Conservation (phyloP, 2,113 vertebrate species). For the Mastomys coucha region DNA sequence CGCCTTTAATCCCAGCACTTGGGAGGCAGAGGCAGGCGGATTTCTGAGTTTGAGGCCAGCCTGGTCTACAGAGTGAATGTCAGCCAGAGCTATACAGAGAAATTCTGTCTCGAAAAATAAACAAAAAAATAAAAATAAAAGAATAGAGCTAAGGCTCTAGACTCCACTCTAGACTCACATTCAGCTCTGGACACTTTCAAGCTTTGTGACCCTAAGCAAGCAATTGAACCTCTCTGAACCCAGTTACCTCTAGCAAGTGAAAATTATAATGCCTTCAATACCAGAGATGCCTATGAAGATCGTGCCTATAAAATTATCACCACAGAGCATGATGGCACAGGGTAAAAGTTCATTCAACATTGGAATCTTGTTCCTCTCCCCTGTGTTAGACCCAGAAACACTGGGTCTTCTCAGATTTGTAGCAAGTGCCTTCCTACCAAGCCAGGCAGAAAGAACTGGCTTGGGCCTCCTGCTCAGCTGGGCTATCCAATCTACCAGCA, state of each 20-base stretch:
- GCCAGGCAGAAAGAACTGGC: slow-evolving; percentile 44
- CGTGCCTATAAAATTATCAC: not conserved
- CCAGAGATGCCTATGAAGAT: not conserved
- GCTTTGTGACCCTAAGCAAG: not conserved
- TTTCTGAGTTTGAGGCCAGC: too few species aligned
- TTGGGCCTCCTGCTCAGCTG: slow-evolving; percentile 11
- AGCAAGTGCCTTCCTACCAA: slow-evolving; percentile 55
- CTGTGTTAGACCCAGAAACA: slow-evolving; percentile 33
- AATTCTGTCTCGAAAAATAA: too few species aligned
- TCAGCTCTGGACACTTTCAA: not conserved
- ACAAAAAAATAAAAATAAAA: too few species aligned
- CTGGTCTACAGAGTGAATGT: too few species aligned
- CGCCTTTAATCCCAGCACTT: too few species aligned
- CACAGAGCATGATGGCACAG: not conserved
- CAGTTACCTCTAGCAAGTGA: slow-evolving; percentile 22
- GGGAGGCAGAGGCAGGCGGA: too few species aligned
- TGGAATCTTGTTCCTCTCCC: not conserved
- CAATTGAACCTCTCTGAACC: slow-evolving; percentile 20
- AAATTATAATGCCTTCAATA: not conserved
- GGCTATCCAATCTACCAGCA: not conserved
- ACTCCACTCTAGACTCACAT: slow-evolving; percentile 9
- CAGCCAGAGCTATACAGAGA: too few species aligned
- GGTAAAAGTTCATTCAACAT: slow-evolving; percentile 14
- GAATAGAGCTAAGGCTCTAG: not conserved
- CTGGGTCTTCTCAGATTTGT: slow-evolving; percentile 42